Evolutionary conservation across 2,797 vertebrate species (phyloP), one percentile per base, ranked within the genome.

Genomic region (Valencia hispanica): DNA sequence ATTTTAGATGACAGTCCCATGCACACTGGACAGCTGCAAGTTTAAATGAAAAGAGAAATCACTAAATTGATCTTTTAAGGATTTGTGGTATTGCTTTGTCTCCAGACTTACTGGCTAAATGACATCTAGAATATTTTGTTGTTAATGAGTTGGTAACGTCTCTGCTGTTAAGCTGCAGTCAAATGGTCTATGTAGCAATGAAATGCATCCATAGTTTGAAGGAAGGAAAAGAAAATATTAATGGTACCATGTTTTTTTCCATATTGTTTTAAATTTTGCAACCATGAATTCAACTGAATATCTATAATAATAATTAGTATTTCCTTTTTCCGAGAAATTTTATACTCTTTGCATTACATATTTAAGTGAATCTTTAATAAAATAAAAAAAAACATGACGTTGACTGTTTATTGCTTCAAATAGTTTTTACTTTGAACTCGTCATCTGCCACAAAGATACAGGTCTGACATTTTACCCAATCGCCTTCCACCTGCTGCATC

Each of bases 401-500:
- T 43, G 11, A 27, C 5, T 22, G 14, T 39, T 39, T 17, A 27
- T 3, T 43, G 22, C 39, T 43, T 66, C 2, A 27, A 66, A 14
- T 14, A 0, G 15, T 74, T n/a, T 57, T 11, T 63, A 10, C 51
- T 85, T 74, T 84, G 66, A 79, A 84, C 68, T 63, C 51, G 63
- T 86, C 72, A 79, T 72, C 81, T 70, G 69, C 53, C 69, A 65
- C 34, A 17, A 43, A 75, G 15, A 72, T 83, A 15, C 50, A 72
- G 34, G 32, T 74, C 39, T 73, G 88, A 84, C 79, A 81, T 75
- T 82, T 74, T 43, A 66, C 79, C 72, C 73, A 69, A 68, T 79
- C 78, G 78, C 72, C 50, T 75, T 27, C 75, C 65, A 69, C 71
- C 55, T 36, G 45, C 76, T 63, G 69, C 61, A 65, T 68, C 15